phyloP scores from a whole-genome alignment of 2,797 vertebrate species.

The Psittacula echo region DNA sequence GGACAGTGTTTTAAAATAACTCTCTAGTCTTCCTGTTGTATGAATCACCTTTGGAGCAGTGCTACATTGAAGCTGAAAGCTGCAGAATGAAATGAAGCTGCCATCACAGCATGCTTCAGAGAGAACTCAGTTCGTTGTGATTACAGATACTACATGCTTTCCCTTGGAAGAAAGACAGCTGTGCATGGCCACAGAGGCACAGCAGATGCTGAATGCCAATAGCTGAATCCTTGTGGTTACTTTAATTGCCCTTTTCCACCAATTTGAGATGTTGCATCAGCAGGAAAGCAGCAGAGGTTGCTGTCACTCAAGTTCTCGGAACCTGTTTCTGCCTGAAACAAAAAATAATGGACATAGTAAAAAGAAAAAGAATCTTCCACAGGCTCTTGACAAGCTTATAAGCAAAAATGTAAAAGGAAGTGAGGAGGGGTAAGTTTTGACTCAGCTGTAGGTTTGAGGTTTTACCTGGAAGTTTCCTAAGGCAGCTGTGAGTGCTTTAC shows the following conservation, averaged over 20 bases:
- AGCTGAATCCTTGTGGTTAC: slow-evolving; percentile 21
- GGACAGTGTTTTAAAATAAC: not conserved
- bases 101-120: not conserved
- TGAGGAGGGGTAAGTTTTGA: not conserved
- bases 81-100: not conserved
- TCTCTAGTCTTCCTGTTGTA: not conserved
- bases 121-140: not conserved
- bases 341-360: not conserved
- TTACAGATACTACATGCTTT: not conserved
- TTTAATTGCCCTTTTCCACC: slow-evolving; percentile 47
- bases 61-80: not conserved
- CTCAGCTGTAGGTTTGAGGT: not conserved
- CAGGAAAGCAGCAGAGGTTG: not conserved
- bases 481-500: slow-evolving; percentile 52
- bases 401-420: not conserved
- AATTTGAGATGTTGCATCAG: not conserved
- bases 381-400: not conserved
- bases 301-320: not conserved
- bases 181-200: not conserved
- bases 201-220: slow-evolving; percentile 39
- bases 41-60: not conserved
- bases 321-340: not conserved
- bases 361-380: not conserved
- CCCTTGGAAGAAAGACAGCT: slow-evolving; percentile 29
- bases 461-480: slow-evolving; percentile 64